A percentile compares a stretch with the other conserved stretches of the same genome.
These are phyloP conservation scores for Phalacrocorax pelagicus DNA, from an alignment of 2,113 vertebrate genomes.

Conservation along the genomic window DNA sequence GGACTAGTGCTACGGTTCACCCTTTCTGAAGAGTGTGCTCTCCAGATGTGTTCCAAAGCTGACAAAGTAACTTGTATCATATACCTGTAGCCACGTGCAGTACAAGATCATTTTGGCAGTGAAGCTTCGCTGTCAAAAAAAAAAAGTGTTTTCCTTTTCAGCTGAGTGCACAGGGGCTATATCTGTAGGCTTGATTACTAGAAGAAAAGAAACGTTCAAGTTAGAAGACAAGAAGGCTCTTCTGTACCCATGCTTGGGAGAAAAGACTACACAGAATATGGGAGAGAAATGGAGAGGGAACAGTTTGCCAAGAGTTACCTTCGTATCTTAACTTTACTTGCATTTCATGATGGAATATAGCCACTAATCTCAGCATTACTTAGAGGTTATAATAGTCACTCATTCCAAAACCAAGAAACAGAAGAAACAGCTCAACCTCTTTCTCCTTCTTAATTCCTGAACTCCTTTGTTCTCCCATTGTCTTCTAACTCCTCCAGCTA, in stretches of 20 bases:
- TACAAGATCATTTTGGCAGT: not conserved
- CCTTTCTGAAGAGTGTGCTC: not conserved
- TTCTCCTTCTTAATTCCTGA: not conserved
- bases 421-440: not conserved
- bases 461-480: not conserved
- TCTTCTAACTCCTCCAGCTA: not conserved
- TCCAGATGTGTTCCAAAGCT: slow-evolving; percentile 3
- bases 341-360: not conserved
- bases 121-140: not conserved
- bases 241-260: not conserved
- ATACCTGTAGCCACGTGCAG: not conserved
- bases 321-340: not conserved
- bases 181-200: not conserved
- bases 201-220: not conserved
- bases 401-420: not conserved
- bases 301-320: not conserved
- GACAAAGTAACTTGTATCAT: not conserved
- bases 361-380: not conserved
- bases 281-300: not conserved
- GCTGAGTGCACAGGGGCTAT: not conserved
- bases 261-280: not conserved
- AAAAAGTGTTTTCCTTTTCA: not conserved
- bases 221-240: not conserved
- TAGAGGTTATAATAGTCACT: not conserved
- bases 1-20: not conserved